These are phyloP conservation scores for Choreutis nemorana DNA, from an alignment of 2,888 invertebrate species.

Conservation along the genomic window DNA sequence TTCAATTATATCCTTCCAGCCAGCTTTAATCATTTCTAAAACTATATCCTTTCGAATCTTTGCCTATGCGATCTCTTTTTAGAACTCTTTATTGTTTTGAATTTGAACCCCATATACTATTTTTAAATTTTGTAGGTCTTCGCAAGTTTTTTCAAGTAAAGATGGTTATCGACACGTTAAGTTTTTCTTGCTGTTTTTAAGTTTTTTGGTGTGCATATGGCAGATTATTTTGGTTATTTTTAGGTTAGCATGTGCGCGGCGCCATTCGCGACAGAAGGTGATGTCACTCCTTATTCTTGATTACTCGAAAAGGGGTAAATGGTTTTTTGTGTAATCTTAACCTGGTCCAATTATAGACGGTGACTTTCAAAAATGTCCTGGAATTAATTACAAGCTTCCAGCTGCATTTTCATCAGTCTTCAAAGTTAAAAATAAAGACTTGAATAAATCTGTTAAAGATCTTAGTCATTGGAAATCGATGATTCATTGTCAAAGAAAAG, in stretches of 20 bases:
- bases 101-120: constrained; percentile 16
- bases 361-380: constrained; percentile 11
- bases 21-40: no score
- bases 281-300: constrained; percentile 53
- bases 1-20: constrained; percentile 27
- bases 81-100: neutral
- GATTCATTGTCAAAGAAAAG: constrained; percentile 15
- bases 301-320: constrained; percentile 41
- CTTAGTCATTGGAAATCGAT: constrained; percentile 18
- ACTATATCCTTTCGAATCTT: neutral
- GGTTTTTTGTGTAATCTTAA: constrained; percentile 26
- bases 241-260: constrained; percentile 49
- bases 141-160: constrained; percentile 23
- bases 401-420: no score
- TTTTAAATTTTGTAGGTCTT: constrained; percentile 28
- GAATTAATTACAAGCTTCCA: constrained; percentile 2
- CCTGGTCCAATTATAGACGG: constrained; percentile 23
- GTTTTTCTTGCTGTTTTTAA: constrained; percentile 28
- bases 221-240: constrained; percentile 51
- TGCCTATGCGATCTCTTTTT: constrained; percentile 1
- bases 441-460: no score
- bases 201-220: constrained; percentile 50
- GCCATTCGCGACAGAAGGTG: constrained; percentile 53
- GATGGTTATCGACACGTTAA: constrained; percentile 32
- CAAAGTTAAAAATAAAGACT: no score